phyloP scores from a whole-genome alignment of 1,140 invertebrate species.

The Trichonephila inaurata region DNA sequence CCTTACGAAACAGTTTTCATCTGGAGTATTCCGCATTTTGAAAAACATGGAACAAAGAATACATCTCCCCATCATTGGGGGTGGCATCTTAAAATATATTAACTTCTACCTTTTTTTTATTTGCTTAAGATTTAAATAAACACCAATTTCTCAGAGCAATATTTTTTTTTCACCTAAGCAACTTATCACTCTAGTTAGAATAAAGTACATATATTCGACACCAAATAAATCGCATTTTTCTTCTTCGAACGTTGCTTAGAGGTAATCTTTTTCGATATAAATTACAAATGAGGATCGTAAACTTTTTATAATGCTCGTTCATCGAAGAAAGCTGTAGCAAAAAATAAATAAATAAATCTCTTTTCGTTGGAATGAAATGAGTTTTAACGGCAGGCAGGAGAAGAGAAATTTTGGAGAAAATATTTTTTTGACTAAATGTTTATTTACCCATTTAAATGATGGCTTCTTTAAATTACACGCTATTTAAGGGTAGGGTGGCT shows the following conservation, averaged over 20 bases:
- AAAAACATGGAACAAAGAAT: not conserved
- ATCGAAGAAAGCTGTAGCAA: not conserved
- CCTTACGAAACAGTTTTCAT: not conserved
- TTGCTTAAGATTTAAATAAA: slow-evolving; percentile 33
- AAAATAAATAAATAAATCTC: not conserved
- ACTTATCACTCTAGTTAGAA: not conserved
- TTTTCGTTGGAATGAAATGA: not conserved
- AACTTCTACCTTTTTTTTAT: not conserved
- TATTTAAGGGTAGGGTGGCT: slow-evolving; percentile 56
- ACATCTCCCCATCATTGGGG: not conserved
- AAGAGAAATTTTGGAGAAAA: not conserved
- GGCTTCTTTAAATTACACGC: slow-evolving; percentile 69
- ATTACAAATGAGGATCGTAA: slow-evolving; percentile 49
- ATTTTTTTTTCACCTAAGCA: not conserved
- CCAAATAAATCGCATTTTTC: slow-evolving; percentile 39
- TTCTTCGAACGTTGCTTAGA: not conserved
- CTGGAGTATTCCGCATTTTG: not conserved
- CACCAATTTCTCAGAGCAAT: not conserved
- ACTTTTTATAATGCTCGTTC: slow-evolving; percentile 43
- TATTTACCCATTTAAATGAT: slow-evolving; percentile 73
- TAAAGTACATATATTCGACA: slow-evolving; percentile 3
- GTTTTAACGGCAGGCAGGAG: slow-evolving; percentile 6
- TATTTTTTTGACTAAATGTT: slow-evolving; percentile 64
- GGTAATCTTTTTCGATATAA: slow-evolving; percentile 44
- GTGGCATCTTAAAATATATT: slow-evolving; percentile 1